Base-by-base conservation (phyloP, 2,888 invertebrate species). In the Taphrorychus bicolor region DNA sequence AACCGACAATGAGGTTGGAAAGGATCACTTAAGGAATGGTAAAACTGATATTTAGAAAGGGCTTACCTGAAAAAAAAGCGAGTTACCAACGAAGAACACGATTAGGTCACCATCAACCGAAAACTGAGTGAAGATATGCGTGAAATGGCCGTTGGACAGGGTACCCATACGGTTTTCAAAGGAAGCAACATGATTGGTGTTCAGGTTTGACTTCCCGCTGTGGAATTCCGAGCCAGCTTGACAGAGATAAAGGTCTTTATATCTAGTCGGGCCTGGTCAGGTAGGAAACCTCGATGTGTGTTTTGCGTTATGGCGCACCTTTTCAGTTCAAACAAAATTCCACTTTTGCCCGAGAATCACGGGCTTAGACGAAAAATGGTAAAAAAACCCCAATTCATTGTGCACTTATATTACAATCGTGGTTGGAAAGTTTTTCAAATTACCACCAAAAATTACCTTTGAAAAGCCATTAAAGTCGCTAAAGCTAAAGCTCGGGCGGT, bases 201-300 rank as follows among this genome's bases (percentile, higher is more conserved):
- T 72, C 71, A 54, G 70, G 70, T 67, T 58, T 54, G 76, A 70
- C 74, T 69, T 75, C 77, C 77, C 71, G 77, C 75, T 74, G 77
- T 73, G 73, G 73, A 72, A 73, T 74, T 73, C 73, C 73, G 71
- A 72, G 70, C 75, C 74, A 73, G 72, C 73, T 74, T 75, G 75
- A 75, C 75, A 74, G 72, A 72, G 75, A 75, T 73, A 72, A 76
- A 75, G 74, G 74, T 76, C 73, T 76, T 73, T 73, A 75, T 74
- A 73, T 71, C 62, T 62, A 62, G 45, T 48, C 49, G 49, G 19
- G 21, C 40, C 32, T 40, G 61, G 48, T 53, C 60, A 66, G 66
- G 66, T 66, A 66, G 60, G 52, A 66, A 61, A 57, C 49, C 66
- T 51, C 24, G 49, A 54, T 49, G 60, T 66, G 56, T 66, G 66